Evolutionary conservation across 2,797 vertebrate genomes (phyloP).

Genomic region (Tragopan temminckii): DNA sequence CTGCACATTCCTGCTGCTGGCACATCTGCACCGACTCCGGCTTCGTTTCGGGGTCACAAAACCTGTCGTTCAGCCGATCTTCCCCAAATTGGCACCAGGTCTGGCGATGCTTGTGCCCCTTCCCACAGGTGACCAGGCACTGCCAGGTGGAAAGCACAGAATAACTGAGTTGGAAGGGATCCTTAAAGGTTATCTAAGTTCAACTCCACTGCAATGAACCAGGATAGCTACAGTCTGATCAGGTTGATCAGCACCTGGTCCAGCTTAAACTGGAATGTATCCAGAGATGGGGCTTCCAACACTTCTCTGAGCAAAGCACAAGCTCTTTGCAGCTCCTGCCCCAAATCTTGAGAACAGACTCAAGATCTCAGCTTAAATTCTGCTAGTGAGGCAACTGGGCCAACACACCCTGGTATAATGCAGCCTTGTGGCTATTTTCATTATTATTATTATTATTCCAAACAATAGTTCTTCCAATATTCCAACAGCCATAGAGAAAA

Average conservation of each 20-base stretch:
- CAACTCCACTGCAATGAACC: no score
- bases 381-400: not conserved
- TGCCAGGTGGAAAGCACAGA: conserved; percentile 57
- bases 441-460: not conserved
- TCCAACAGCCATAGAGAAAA: not conserved
- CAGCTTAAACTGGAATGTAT: no score
- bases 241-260: no score
- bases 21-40: conserved; percentile 91
- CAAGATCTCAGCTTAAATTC: not conserved
- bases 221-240: no score
- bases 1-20: conserved; percentile 96
- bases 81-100: conserved; percentile 97
- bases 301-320: no score
- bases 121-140: conserved; percentile 98
- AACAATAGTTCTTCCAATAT: not conserved
- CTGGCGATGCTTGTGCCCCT: conserved; percentile 95
- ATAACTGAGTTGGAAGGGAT: no score
- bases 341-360: not conserved
- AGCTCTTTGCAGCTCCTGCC: not conserved
- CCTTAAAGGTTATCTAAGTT: no score
- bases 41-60: conserved; percentile 89
- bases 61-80: conserved; percentile 89
- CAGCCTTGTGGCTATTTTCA: not conserved
- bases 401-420: not conserved
- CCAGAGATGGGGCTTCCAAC: no score